Conservation (phyloP, 2,113 vertebrate genomes). For the Oreocharis arfaki region DNA sequence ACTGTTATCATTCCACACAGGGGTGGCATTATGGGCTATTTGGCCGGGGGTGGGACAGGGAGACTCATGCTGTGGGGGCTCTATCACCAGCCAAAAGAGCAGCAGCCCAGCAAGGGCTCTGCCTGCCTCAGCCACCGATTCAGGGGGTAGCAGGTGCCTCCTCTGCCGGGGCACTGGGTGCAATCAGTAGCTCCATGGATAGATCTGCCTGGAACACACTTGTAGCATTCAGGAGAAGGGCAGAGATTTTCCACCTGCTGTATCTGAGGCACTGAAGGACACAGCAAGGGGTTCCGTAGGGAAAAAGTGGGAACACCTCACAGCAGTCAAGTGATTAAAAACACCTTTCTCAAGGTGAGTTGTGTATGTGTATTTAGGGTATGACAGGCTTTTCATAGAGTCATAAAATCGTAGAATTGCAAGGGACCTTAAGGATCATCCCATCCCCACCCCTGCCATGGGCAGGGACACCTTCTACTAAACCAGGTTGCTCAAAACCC, state of each 20-base stretch:
- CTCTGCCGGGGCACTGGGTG: background rate
- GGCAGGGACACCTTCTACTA: background rate
- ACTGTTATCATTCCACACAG: background rate
- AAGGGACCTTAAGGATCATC: background rate
- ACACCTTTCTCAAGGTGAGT: background rate
- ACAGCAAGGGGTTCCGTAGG: background rate
- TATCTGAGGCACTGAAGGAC: background rate
- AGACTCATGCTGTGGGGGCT: background rate
- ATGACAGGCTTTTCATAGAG: background rate
- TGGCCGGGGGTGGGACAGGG: background rate
- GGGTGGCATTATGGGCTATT: background rate
- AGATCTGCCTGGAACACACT: background rate
- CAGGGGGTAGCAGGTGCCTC: background rate
- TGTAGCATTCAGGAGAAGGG: background rate
- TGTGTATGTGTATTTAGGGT: background rate
- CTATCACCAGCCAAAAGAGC: background rate
- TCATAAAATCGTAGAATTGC: fast-evolving
- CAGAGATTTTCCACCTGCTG: background rate
- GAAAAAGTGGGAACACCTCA: background rate
- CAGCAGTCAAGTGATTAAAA: background rate
- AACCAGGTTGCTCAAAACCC: background rate
- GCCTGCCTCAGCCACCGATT: background rate
- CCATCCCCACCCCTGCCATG: background rate
- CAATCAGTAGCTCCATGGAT: background rate
- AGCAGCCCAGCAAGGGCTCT: background rate